Percentiles rank a stretch among this genome's conserved stretches.
These are phyloP conservation scores for Numida meleagris DNA, from an alignment of 2,113 vertebrate species.

Conservation along the genomic window DNA sequence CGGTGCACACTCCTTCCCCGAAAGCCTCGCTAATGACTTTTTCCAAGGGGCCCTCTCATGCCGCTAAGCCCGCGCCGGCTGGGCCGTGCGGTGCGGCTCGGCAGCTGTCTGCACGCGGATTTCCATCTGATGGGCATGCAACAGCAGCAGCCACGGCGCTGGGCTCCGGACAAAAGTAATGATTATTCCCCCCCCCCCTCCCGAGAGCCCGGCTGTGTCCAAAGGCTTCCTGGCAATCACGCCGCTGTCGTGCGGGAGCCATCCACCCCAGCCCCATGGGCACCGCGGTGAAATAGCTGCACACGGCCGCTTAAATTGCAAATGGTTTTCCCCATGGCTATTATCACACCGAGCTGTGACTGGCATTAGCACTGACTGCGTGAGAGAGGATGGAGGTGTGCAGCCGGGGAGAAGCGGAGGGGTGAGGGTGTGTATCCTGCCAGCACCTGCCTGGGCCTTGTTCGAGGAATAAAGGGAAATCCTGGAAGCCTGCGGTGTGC, in stretches of 20 bases:
- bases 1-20: neutral
- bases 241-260: fast-evolving
- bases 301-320: fast-evolving
- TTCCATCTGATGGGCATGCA: conserved; percentile 41
- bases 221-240: neutral
- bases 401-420: neutral
- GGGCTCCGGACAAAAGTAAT: neutral
- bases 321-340: fast-evolving
- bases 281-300: neutral
- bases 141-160: neutral
- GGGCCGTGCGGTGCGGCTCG: neutral
- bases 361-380: fast-evolving
- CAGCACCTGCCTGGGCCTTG: fast-evolving
- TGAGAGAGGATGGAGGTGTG: neutral
- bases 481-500: fast-evolving
- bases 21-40: conserved; percentile 32
- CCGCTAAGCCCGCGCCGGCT: conserved; percentile 1
- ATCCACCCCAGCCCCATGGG: neutral
- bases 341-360: fast-evolving
- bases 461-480: neutral
- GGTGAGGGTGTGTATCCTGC: neutral
- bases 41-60: conserved; percentile 15
- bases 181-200: neutral
- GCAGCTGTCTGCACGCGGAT: conserved; percentile 48
- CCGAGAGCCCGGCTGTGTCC: neutral